These are phyloP conservation scores for Aleadryas rufinucha DNA, from an alignment of 2,113 vertebrate species.

Conservation along the genomic window DNA sequence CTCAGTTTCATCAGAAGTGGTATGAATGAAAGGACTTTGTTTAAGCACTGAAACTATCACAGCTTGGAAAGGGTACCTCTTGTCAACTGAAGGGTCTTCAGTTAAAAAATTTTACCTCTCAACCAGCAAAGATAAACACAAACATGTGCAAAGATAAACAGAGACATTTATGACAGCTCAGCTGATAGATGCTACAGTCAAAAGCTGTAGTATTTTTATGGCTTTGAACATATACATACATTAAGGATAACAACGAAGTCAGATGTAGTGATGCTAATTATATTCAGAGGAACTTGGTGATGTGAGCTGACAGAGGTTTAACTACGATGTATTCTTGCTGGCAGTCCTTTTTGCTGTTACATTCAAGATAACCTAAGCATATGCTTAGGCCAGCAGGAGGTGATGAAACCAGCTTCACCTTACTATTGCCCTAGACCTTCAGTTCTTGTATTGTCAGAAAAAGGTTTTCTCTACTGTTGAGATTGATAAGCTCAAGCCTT, in stretches of 20 bases:
- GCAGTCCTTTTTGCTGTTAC: background rate
- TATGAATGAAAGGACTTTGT: background rate
- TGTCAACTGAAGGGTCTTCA: background rate
- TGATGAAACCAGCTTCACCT: background rate
- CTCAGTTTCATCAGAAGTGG: background rate
- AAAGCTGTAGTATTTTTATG: background rate
- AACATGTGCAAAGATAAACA: background rate
- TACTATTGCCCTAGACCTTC: background rate
- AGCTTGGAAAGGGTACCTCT: background rate
- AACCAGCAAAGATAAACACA: background rate
- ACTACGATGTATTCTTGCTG: background rate
- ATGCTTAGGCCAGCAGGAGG: background rate
- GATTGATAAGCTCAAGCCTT: background rate
- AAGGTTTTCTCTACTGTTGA: background rate
- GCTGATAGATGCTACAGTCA: background rate
- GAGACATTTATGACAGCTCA: background rate
- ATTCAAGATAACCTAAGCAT: background rate
- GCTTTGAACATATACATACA: background rate
- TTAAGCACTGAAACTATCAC: background rate
- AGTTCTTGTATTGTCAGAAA: background rate
- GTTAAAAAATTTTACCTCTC: background rate
- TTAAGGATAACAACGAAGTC: background rate
- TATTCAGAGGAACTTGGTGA: background rate
- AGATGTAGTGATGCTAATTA: background rate
- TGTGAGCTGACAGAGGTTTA: background rate